These are phyloP conservation scores for Podarcis cretensis DNA, from an alignment of 2,113 vertebrate genomes.

Conservation along the genomic window DNA sequence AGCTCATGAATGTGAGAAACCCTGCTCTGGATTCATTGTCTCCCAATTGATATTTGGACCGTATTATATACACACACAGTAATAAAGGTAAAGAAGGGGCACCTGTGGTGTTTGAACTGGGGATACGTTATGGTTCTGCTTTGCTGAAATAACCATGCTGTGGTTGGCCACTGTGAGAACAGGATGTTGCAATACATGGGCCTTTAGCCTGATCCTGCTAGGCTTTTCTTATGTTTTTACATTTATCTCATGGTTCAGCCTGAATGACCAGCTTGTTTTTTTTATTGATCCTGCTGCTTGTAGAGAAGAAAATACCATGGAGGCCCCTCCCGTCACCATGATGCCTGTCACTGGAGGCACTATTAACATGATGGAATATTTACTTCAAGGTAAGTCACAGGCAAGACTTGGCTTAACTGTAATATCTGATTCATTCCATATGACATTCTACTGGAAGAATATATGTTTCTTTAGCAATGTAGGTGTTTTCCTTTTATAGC, in stretches of 20 bases:
- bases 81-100: background rate
- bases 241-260: background rate
- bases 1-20: too few relatives aligned
- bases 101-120: background rate
- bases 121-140: background rate
- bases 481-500: background rate
- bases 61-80: background rate
- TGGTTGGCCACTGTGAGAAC: too few relatives aligned
- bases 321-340: slow-evolving; percentile 92
- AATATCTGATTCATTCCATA: background rate
- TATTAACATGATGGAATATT: slow-evolving; percentile 97
- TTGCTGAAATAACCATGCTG: background rate
- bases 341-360: slow-evolving; percentile 93
- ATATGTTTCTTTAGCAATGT: background rate
- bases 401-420: background rate
- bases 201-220: too few relatives aligned
- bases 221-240: background rate
- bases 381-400: slow-evolving; percentile 86
- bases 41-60: background rate
- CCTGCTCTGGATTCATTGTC: background rate
- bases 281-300: background rate
- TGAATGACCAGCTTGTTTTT: background rate
- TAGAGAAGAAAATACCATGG: slow-evolving; percentile 75
- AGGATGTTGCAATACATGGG: too few relatives aligned
- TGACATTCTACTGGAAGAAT: background rate